Evolutionary conservation across 1,140 invertebrate species (phyloP), one percentile per base, ranked within the genome.

Genomic region (Sitobion miscanthi): DNA sequence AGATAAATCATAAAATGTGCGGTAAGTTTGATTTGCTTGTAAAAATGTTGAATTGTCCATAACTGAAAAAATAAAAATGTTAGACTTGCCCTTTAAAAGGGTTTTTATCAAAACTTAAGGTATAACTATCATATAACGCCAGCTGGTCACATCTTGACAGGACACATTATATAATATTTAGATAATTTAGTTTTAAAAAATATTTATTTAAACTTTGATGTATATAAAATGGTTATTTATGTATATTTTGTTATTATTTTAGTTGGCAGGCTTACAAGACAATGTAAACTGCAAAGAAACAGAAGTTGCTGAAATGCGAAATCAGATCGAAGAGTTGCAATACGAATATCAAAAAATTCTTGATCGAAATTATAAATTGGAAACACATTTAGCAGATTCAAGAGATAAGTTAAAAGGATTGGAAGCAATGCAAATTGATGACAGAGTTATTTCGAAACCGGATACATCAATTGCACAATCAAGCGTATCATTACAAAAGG

Each of bases 281-380:
- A 97, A 97, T 45, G 96, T 99, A 91, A 98, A 97, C 54, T 98
- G 97, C 45, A 97, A 98, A 94, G 98, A 99, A 95, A 99, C 98
- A 0, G 97, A 99, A 95, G 98, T 97, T 94, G 99, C 98, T 45
- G 99, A 99, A 95, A 96, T 99, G 77, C 97, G 98, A 95, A 99
- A 99, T 95, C 98, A 99, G 96, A 97, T 99, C 85, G 99, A 99
- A 95, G 99, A 99, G 95, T 95, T 99, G 57, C 98, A 99, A 95
- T 99, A 99, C 95, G 98, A 99, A 95, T 95, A 98, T 42, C 97
- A 98, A 94, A 99, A 99, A 96, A 97, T 98, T 6, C 96, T 97
- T 57, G 97, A 97, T 42, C 96, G 98, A 69, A 98, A 98, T 95
- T 98, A 99, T 95, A 99, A 99, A 95, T 95, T 99, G 35, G 98